Percentiles rank a stretch among this genome's conserved stretches.
Evolutionary conservation across 2,113 vertebrate genomes (phyloP).

Genomic region (zebrafish (Danio rerio)): GRCz12tu NC_133178.1:34653001-34653500

Average conservation of each 20-base stretch:
- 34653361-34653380: constrained; percentile 31
- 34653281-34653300: neutral
- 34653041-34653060: too few relatives aligned
- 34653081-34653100: too few relatives aligned
- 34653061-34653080: too few relatives aligned
- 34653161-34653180: neutral
- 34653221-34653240: constrained; percentile 18
- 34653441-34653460: constrained; percentile 34
- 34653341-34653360: constrained; percentile 36
- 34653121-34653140: too few relatives aligned
- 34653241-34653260: constrained; percentile 11
- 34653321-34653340: neutral
- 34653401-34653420: neutral
- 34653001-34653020: too few relatives aligned
- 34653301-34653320: neutral
- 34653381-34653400: constrained; percentile 34
- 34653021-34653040: too few relatives aligned
- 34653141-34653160: neutral
- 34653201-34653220: neutral
- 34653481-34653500: neutral
- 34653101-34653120: too few relatives aligned
- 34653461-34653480: constrained; percentile 1
- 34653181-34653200: neutral
- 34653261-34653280: neutral
- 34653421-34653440: constrained; percentile 41